phyloP scores from a whole-genome alignment of 2,113 vertebrate species.

The Bostrychus sinensis region DNA sequence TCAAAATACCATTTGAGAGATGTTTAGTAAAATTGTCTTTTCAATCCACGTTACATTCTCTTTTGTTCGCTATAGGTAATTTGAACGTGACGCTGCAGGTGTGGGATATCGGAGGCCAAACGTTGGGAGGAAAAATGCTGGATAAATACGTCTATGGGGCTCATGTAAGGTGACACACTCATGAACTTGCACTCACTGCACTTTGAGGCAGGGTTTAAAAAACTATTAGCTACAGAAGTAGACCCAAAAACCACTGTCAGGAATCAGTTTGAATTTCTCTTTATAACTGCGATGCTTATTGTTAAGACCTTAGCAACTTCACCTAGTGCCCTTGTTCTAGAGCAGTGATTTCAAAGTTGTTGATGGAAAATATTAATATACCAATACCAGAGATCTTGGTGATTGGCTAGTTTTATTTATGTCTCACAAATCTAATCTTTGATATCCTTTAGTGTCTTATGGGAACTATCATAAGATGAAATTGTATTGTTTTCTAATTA shows the following conservation, averaged over 20 bases:
- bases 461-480: no score
- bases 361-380: no score
- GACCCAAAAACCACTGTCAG: slow-evolving; percentile 14
- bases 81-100: slow-evolving; percentile 96
- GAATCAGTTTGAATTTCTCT: slow-evolving; percentile 24
- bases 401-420: no score
- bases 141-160: slow-evolving; percentile 99
- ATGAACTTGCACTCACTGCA: slow-evolving; percentile 7
- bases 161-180: slow-evolving; percentile 75
- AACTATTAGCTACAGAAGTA: slow-evolving; percentile 4
- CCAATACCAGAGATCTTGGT: no score
- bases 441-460: no score
- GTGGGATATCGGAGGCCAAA: slow-evolving; percentile 99
- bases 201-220: background rate
- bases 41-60: slow-evolving; percentile 21
- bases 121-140: slow-evolving; percentile 97
- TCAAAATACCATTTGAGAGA: slow-evolving; percentile 5
- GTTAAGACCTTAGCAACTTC: slow-evolving; percentile 31
- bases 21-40: background rate
- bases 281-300: slow-evolving; percentile 33
- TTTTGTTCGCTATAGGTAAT: slow-evolving; percentile 84
- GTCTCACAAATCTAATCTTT: no score
- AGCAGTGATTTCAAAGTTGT: no score
- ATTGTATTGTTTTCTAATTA: no score
- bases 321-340: background rate